phyloP scores from a whole-genome alignment of 2,797 vertebrate species.

The Monodelphis domestica region DNA sequence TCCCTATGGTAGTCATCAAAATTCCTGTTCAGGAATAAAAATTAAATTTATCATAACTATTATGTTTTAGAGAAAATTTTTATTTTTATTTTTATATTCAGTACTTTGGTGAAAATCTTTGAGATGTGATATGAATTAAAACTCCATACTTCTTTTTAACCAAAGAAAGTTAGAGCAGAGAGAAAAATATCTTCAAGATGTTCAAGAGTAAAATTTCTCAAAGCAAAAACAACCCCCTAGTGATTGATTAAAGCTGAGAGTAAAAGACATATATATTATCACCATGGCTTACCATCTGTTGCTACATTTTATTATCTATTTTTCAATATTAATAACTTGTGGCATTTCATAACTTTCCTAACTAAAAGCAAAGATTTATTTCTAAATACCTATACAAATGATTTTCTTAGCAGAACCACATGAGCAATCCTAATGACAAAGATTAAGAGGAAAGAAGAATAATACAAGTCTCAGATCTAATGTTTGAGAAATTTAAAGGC shows the following conservation, averaged over 20 bases:
- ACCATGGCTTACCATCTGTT: neutral
- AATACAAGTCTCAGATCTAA: neutral
- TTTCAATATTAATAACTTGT: neutral
- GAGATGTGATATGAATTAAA: conserved; percentile 2
- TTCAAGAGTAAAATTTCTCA: conserved; percentile 58
- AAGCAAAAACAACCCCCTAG: neutral
- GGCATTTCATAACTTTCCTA: neutral
- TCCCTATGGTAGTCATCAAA: neutral
- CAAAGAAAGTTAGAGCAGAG: neutral
- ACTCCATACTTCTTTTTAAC: conserved; percentile 47
- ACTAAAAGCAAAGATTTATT: neutral
- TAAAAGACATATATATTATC: neutral
- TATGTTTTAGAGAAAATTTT: no score
- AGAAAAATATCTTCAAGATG: neutral
- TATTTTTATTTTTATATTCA: conserved; percentile 65
- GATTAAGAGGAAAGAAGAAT: neutral
- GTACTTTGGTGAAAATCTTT: conserved; percentile 59
- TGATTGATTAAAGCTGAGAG: neutral
- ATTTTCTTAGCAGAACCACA: neutral
- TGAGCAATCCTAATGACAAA: neutral
- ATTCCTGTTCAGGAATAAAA: neutral
- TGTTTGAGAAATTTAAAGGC: conserved; percentile 20
- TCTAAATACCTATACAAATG: neutral
- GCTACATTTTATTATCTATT: neutral
- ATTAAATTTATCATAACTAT: neutral